Percentiles rank a stretch among this genome's conserved stretches.
Conservation (phyloP, 2,113 vertebrate genomes). For the Pituophis catenifer region DNA sequence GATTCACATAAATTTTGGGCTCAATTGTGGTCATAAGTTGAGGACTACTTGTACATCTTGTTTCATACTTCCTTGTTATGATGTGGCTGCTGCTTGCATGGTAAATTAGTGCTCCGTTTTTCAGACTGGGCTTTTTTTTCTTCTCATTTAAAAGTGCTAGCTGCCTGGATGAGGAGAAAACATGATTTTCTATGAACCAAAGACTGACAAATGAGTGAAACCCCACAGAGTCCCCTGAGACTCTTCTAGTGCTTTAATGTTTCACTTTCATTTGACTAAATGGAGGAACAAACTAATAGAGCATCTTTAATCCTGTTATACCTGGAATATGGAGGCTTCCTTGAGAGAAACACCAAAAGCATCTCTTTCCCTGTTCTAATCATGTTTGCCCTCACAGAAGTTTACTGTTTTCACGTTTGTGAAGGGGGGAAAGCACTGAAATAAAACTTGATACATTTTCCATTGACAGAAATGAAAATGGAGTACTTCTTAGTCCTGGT, state of each 20-base stretch:
- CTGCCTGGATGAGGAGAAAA: not conserved
- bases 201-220: not conserved
- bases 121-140: not conserved
- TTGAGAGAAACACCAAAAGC: not conserved
- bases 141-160: slow-evolving; percentile 3
- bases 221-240: not conserved
- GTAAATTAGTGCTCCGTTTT: not conserved
- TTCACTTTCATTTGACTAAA: not conserved
- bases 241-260: not conserved
- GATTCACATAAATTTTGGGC: not conserved
- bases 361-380: not conserved
- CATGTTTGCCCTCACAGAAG: not conserved
- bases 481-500: not conserved
- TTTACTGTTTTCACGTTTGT: not conserved
- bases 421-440: not conserved
- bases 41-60: not conserved
- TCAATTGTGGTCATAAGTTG: not conserved
- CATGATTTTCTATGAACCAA: slow-evolving; percentile 2
- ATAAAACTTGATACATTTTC: not conserved
- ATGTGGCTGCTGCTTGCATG: not conserved
- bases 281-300: not conserved
- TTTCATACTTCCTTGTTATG: not conserved
- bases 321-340: not conserved
- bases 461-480: not conserved
- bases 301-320: not conserved